Evolutionary conservation across 2,888 invertebrate species (phyloP), one percentile per base, ranked within the genome.

Genomic region (Tricholauxania praeusta): DNA sequence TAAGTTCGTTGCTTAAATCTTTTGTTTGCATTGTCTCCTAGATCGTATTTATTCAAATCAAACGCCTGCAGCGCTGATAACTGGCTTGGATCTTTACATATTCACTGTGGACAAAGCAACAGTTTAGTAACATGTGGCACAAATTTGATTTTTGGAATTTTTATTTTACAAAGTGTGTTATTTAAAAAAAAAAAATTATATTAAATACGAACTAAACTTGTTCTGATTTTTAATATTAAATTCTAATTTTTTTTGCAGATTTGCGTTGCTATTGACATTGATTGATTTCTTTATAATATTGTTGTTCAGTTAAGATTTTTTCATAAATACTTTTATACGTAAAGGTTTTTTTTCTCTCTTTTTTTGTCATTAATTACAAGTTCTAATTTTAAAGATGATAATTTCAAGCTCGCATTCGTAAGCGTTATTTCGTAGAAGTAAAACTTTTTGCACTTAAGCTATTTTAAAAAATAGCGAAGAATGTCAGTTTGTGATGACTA

Each of bases 231-330:
- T 60, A 32, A 12, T 60, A 15, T 60, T 12, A 32, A 15, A 60
- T 22, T 60, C 32, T 22, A 32, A 0, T 22, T 28, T 53, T 52
- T 53, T 53, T 17, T 19, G 39, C 39, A 62, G 51, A 28, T 28
- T 49, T 49, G 49, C 19, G 22, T 19, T 49, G 64, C 49, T 14
- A 51, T 28, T 64, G 64, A 64, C 64, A 51, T 64, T 64, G 64
- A 64, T 64, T 64, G 64, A 64, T 64, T 64, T 51, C 49, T 49
- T 49, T 64, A 51, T 49, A 64, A 64, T 64, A 22, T 62, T 39
- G 17, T 64, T 14, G 19, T 22, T 64, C 14, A 39, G 10, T 10
- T 7, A 39, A 39, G 7, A 10, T 39, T 39, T 39, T 39, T 39
- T 39, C 10, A 10, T 3, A 39, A 39, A 22, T 64, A 51, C 48